Evolutionary conservation across 1,140 invertebrate species (phyloP).

Genomic region (Aphelenchoides fujianensis): DNA sequence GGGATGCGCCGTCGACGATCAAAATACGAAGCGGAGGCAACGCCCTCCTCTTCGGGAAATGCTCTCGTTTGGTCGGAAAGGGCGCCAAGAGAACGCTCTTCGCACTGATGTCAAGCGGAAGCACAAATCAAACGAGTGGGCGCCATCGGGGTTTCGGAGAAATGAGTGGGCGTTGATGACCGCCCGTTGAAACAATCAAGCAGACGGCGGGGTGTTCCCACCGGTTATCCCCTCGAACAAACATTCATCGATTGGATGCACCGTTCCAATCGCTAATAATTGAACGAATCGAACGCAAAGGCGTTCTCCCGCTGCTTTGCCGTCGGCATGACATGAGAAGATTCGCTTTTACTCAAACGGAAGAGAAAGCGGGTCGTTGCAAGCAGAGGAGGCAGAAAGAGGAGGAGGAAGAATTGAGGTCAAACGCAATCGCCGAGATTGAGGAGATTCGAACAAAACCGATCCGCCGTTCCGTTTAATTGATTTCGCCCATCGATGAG

Average conservation of each 20-base stretch:
- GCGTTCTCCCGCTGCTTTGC: too few species aligned
- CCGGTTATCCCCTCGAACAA: background rate
- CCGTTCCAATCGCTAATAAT: background rate
- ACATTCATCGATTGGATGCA: background rate
- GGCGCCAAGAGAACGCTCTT: background rate
- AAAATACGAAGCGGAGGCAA: background rate
- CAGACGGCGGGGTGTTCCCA: background rate
- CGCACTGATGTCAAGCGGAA: background rate
- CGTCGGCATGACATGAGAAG: background rate
- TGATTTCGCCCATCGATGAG: background rate
- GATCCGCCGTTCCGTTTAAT: background rate
- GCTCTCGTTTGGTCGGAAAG: background rate
- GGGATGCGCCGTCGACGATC: background rate
- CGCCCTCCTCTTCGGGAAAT: background rate
- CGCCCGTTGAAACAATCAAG: too few species aligned
- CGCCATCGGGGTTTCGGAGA: too few species aligned
- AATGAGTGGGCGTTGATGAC: too few species aligned
- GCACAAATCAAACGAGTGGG: too few species aligned
- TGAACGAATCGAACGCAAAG: too few species aligned
- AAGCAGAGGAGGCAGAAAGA: too few species aligned
- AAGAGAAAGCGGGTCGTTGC: background rate
- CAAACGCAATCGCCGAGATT: background rate
- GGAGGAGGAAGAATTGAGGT: slow-evolving; percentile 1
- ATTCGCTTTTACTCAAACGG: background rate
- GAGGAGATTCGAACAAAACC: background rate